Percentiles rank a stretch among this genome's conserved stretches.
Conservation (phyloP, 2,113 vertebrate species). For the Gavia stellata region DNA sequence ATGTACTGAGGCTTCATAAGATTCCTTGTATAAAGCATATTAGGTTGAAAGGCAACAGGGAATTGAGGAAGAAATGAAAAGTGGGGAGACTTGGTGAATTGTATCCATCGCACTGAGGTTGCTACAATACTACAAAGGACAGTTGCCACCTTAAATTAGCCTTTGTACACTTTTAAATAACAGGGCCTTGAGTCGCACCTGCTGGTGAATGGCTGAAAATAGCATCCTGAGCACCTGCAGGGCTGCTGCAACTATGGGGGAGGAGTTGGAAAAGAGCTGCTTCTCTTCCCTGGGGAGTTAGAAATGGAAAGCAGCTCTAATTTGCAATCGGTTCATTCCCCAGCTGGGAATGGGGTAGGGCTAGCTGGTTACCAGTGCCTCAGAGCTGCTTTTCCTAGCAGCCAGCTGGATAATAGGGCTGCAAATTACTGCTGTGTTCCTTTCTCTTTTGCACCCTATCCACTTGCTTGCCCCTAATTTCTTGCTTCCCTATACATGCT, state of each 20-base stretch:
- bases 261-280: slow-evolving; percentile 9
- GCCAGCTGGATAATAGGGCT: not conserved
- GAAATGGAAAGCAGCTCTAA: not conserved
- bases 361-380: not conserved
- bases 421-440: not conserved
- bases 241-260: not conserved
- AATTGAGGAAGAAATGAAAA: not conserved
- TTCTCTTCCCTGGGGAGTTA: not conserved
- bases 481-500: not conserved
- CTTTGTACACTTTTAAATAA: not conserved
- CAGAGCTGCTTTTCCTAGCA: not conserved
- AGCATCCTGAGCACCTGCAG: slow-evolving; percentile 6
- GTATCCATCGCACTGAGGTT: not conserved
- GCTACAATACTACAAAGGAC: not conserved
- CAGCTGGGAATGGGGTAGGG: not conserved
- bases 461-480: not conserved
- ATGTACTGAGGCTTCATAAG: not conserved
- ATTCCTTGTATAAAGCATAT: not conserved
- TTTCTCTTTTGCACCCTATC: not conserved
- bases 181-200: slow-evolving; percentile 15
- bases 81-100: not conserved
- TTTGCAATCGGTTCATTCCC: not conserved
- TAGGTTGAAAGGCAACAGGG: not conserved
- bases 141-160: not conserved
- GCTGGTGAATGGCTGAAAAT: not conserved